Base-by-base conservation (phyloP, 2,888 invertebrate species). In the Thera britannica region DNA sequence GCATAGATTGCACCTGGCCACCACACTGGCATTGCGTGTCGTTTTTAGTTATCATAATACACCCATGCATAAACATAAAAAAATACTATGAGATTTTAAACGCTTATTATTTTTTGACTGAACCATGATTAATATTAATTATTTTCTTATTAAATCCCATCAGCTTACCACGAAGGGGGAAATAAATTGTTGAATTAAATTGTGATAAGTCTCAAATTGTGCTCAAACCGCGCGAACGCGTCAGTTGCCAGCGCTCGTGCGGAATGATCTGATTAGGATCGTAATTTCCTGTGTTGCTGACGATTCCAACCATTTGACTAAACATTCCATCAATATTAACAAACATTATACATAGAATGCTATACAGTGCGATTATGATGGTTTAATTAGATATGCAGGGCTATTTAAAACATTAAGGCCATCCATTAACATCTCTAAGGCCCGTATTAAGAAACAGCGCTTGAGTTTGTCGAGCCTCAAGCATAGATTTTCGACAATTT, bases 231-330 rank as follows among this genome's bases (percentile, higher is more conserved):
- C 68, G 74, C 68, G 62, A 75, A 71, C 79, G 73, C 80, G 79
- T 84, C 85, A 86, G 78, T 84, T 83, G 86, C 82, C 83, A 72
- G 81, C 83, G 84, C 76, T 84, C 82, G 82, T 77, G 83, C 73
- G 84, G 82, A 85, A 89, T 89, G 88, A 90, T 87, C 88, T 82
- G 90, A 89, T 90, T 90, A 89, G 84, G 83, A 80, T 81, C 83
- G 88, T 90, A 90, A 90, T 90, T 90, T 90, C 90, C 90, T 84
- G 83, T 85, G 80, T 79, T 78, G 78, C 79, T 83, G 83, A 80
- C 82, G 79, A 83, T 77, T 82, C 80, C 81, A 77, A 78, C 77
- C 75, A 74, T 77, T 72, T 65, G 67, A 72, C 71, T 76, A 69
- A 73, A 74, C 75, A 72, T 75, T 74, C 67, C 72, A 70, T 72